These are phyloP conservation scores for Eulemur rubriventer DNA, from an alignment of 2,797 vertebrate species.

Conservation along the genomic window DNA sequence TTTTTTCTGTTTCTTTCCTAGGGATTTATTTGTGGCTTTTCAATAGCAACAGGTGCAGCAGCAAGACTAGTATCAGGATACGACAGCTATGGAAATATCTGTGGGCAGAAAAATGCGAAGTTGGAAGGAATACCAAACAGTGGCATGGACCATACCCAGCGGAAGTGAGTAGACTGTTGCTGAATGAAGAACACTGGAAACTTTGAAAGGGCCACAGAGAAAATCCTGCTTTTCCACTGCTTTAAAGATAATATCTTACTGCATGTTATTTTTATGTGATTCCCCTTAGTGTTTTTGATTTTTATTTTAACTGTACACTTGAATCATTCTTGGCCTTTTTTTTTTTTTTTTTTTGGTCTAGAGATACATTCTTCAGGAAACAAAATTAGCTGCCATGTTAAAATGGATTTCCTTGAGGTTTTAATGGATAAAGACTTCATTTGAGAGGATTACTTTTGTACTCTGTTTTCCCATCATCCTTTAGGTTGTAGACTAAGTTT, in stretches of 20 bases:
- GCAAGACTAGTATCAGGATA: slow-evolving; percentile 95
- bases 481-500: slow-evolving; percentile 12
- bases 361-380: slow-evolving; percentile 34
- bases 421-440: slow-evolving; percentile 39
- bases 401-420: neutral
- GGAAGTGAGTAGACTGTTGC: slow-evolving; percentile 89
- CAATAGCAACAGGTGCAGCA: slow-evolving; percentile 95
- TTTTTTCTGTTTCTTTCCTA: slow-evolving; percentile 82
- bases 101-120: slow-evolving; percentile 93
- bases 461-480: slow-evolving; percentile 34
- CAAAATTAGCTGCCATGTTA: slow-evolving; percentile 39
- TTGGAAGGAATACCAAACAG: slow-evolving; percentile 92
- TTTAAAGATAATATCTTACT: neutral
- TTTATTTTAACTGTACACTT: neutral
- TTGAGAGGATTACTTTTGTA: neutral
- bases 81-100: slow-evolving; percentile 99
- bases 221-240: slow-evolving; percentile 14
- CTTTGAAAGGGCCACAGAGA: neutral
- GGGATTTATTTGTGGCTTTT: slow-evolving; percentile 98
- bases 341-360: neutral
- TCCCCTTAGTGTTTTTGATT: neutral
- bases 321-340: slow-evolving; percentile 5
- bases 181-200: slow-evolving; percentile 33
- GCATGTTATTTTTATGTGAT: slow-evolving; percentile 29
- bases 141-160: slow-evolving; percentile 94